Conservation (phyloP, 2,888 invertebrate genomes). For the Idaea biselata region DNA sequence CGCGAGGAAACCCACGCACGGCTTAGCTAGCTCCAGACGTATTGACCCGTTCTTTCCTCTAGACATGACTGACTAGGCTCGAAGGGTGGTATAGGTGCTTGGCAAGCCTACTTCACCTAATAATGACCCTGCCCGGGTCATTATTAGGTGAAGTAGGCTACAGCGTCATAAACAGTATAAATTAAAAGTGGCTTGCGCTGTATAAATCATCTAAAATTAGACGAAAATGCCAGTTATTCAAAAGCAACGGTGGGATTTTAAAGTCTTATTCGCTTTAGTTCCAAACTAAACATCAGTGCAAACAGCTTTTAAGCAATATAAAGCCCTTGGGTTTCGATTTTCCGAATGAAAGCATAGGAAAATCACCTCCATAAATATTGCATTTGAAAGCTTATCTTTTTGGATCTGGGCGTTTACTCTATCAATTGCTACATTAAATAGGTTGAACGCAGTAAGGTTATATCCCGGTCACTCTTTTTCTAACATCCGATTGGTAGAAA, state of each 20-base stretch:
- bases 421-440: conserved; percentile 2
- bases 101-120: too few relatives aligned
- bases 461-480: conserved; percentile 62
- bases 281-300: not conserved
- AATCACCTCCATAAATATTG: not conserved
- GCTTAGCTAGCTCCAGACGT: too few relatives aligned
- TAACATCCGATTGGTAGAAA: conserved; percentile 60
- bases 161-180: too few relatives aligned
- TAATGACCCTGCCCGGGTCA: too few relatives aligned
- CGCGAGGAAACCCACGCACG: too few relatives aligned
- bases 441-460: conserved; percentile 42
- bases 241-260: conserved; percentile 2
- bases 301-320: conserved; percentile 10
- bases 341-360: not conserved
- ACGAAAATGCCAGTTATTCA: too few relatives aligned
- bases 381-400: conserved; percentile 1
- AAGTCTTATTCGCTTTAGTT: conserved; percentile 6
- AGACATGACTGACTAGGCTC: too few relatives aligned
- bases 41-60: too few relatives aligned
- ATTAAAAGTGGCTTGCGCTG: too few relatives aligned
- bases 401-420: not conserved
- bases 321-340: not conserved
- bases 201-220: too few relatives aligned
- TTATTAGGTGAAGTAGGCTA: too few relatives aligned
- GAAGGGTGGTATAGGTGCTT: too few relatives aligned